phyloP scores from a whole-genome alignment of 2,113 vertebrate genomes.

The Solea senegalensis region DNA sequence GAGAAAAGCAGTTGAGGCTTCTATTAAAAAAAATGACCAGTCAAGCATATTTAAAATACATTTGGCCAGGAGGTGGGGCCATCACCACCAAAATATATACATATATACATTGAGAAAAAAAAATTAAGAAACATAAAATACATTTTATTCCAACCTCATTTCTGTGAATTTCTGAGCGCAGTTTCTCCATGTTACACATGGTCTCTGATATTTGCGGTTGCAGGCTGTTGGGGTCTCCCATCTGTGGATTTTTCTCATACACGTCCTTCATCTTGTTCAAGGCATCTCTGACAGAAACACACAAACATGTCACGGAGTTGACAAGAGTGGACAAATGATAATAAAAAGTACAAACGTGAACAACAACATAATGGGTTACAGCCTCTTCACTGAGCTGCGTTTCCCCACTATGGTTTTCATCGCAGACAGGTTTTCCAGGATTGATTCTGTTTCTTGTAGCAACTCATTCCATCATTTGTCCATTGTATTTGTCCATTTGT shows the following conservation, averaged over 20 bases:
- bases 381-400: neutral
- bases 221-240: slow-evolving; percentile 96
- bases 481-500: too few relatives aligned
- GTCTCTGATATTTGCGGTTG: slow-evolving; percentile 97
- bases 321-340: too few relatives aligned
- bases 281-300: slow-evolving; percentile 85
- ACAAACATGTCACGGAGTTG: neutral
- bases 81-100: neutral
- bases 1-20: neutral
- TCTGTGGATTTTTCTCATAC: slow-evolving; percentile 97
- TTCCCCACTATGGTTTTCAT: neutral
- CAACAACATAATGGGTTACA: neutral
- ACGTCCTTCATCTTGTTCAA: slow-evolving; percentile 99
- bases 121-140: neutral
- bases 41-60: neutral
- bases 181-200: slow-evolving; percentile 94
- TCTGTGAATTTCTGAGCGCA: slow-evolving; percentile 96
- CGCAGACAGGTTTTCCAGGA: too few relatives aligned
- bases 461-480: too few relatives aligned
- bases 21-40: neutral
- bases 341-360: neutral
- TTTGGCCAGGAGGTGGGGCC: slow-evolving; percentile 6
- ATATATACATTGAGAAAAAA: too few relatives aligned
- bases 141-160: slow-evolving; percentile 85
- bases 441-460: too few relatives aligned